These are phyloP conservation scores for Aethes cnicana DNA, from an alignment of 2,888 invertebrate genomes.

Conservation along the genomic window DNA sequence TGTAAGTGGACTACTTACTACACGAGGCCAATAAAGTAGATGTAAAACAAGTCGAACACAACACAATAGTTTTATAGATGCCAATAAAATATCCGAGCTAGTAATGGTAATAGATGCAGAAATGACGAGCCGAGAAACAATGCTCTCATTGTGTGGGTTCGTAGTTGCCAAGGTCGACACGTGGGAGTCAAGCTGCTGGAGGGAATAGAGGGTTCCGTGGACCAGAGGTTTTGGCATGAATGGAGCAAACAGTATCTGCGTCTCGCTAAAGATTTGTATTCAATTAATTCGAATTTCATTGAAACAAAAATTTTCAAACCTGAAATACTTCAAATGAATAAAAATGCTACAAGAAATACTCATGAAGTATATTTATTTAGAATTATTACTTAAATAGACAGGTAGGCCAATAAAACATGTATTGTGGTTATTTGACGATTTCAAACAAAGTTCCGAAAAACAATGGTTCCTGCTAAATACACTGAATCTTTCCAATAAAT, in stretches of 20 bases:
- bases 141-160: slow-evolving; percentile 18
- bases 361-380: too few relatives aligned
- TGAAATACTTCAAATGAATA: too few relatives aligned
- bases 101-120: not conserved
- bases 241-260: too few relatives aligned
- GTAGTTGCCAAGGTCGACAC: slow-evolving; percentile 22
- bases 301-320: too few relatives aligned
- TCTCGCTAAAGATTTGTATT: too few relatives aligned
- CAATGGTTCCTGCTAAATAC: not conserved
- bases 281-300: too few relatives aligned
- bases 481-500: too few relatives aligned
- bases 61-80: not conserved
- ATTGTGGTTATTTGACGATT: not conserved
- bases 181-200: slow-evolving; percentile 1
- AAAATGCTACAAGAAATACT: too few relatives aligned
- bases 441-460: not conserved
- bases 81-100: not conserved
- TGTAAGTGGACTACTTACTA: too few relatives aligned
- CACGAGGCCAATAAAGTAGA: not conserved
- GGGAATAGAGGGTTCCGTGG: slow-evolving; percentile 1
- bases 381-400: too few relatives aligned
- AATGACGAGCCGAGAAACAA: slow-evolving; percentile 11
- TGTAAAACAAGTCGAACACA: not conserved
- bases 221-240: too few relatives aligned
- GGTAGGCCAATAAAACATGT: not conserved